These are phyloP conservation scores for Cygnus olor DNA, from an alignment of 2,797 vertebrate genomes.

Conservation along the genomic window DNA sequence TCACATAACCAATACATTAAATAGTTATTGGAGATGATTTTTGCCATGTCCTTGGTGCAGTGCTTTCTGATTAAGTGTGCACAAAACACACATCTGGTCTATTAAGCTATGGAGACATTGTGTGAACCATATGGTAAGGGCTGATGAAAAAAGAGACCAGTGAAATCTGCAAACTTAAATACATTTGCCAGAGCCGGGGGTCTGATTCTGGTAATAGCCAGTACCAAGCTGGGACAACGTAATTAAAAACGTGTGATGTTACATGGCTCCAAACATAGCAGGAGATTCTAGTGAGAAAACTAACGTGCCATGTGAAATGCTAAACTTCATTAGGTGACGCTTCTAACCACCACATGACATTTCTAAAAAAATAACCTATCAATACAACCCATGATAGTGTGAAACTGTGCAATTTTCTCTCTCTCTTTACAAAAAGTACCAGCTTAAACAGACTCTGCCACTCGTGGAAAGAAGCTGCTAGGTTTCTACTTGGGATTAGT, in stretches of 20 bases:
- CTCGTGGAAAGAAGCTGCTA: not conserved
- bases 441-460: not conserved
- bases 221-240: not conserved
- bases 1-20: not conserved
- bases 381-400: not conserved
- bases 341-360: not conserved
- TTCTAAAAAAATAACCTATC: not conserved
- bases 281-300: not conserved
- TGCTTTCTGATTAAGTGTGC: not conserved
- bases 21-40: not conserved
- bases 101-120: not conserved
- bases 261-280: not conserved
- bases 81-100: not conserved
- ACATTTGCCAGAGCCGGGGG: not conserved
- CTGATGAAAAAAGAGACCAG: slow-evolving; percentile 16
- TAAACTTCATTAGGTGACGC: not conserved
- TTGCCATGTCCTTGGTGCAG: not conserved
- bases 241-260: not conserved
- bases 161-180: slow-evolving; percentile 2
- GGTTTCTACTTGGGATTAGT: not conserved
- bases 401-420: not conserved
- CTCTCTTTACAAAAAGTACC: not conserved
- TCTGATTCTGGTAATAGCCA: not conserved
- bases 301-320: not conserved
- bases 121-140: not conserved